phyloP scores from a whole-genome alignment of 2,113 vertebrate genomes.

The Motacilla alba region DNA sequence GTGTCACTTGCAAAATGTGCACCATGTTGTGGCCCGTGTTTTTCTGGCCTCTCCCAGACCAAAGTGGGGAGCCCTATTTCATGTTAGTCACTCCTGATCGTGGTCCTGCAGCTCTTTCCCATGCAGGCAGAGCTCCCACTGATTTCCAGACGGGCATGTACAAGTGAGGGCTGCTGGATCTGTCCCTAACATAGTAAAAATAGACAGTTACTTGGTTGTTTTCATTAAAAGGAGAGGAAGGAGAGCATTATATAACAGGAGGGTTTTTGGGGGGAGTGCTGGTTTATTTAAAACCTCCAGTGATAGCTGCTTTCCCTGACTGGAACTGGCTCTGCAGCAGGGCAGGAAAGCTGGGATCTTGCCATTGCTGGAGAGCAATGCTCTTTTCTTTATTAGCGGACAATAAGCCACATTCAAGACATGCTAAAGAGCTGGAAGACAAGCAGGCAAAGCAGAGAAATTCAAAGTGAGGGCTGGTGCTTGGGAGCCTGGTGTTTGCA shows the following conservation, averaged over 20 bases:
- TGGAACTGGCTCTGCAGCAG: slow-evolving; percentile 11
- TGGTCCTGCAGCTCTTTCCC: background rate
- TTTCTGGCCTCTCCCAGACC: background rate
- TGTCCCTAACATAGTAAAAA: background rate
- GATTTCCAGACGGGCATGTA: background rate
- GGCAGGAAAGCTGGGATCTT: slow-evolving; percentile 42
- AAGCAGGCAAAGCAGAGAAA: slow-evolving; percentile 39
- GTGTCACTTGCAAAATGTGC: background rate
- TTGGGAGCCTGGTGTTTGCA: background rate
- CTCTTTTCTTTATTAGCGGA: slow-evolving; percentile 50
- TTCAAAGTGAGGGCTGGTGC: slow-evolving; percentile 3
- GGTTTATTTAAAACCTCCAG: slow-evolving; percentile 40
- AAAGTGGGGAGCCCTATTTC: background rate
- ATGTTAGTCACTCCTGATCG: background rate
- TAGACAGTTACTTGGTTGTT: slow-evolving; percentile 36
- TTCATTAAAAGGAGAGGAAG: slow-evolving; percentile 36
- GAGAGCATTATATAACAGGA: slow-evolving; percentile 39
- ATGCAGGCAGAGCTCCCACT: background rate
- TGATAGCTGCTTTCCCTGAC: slow-evolving; percentile 33
- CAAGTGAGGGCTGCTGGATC: background rate
- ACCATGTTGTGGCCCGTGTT: background rate
- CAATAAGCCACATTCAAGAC: slow-evolving; percentile 60
- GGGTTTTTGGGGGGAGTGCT: background rate
- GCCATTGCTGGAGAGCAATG: slow-evolving; percentile 16
- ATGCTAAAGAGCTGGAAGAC: slow-evolving; percentile 45